Evolutionary conservation across 2,113 vertebrate species (phyloP).

Genomic region (Erinaceus europaeus): DNA sequence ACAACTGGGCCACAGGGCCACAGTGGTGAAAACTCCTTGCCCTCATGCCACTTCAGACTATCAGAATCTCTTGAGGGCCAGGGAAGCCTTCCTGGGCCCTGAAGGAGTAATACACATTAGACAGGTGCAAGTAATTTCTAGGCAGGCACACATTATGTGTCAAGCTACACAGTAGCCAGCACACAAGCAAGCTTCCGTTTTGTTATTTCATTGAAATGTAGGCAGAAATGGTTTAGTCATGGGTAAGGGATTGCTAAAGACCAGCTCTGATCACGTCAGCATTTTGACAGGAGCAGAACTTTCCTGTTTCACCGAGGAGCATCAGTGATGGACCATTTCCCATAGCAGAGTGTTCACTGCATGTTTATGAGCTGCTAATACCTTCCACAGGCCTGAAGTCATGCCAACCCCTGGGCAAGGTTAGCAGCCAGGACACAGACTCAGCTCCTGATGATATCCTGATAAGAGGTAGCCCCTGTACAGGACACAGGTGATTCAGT

Average conservation of each 20-base stretch:
- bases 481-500: background rate
- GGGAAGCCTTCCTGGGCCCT: background rate
- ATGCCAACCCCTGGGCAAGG: background rate
- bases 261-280: background rate
- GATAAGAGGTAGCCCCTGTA: background rate
- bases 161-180: background rate
- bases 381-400: background rate
- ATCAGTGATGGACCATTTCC: background rate
- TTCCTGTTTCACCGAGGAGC: background rate
- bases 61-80: background rate
- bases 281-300: background rate
- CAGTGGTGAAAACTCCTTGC: background rate
- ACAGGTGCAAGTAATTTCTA: background rate
- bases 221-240: background rate
- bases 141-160: background rate
- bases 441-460: background rate
- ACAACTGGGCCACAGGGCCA: background rate
- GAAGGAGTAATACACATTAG: background rate
- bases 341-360: background rate
- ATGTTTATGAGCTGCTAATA: background rate
- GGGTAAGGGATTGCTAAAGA: background rate
- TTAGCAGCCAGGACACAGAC: background rate
- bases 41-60: background rate
- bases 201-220: background rate
- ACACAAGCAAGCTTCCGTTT: background rate